phyloP scores from a whole-genome alignment of 2,888 invertebrate species.

The Miltochrista miniata region DNA sequence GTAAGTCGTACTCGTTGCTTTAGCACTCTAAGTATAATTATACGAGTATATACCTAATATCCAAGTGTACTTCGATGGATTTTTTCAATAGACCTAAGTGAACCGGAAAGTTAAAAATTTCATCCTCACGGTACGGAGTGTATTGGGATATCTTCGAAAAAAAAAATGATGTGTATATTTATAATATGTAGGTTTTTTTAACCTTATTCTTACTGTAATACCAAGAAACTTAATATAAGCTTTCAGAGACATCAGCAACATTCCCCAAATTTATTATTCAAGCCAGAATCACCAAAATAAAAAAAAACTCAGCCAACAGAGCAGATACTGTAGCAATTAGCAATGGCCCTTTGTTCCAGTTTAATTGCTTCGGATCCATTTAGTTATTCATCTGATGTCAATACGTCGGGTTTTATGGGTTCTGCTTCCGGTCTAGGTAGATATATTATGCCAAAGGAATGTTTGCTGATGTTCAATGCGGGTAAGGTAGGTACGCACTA shows the following conservation, averaged over 20 bases:
- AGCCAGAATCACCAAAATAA: constrained; percentile 3
- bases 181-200: no score
- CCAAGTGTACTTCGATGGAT: no score
- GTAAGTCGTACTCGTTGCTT: no score
- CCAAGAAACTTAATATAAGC: not conserved
- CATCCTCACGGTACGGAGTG: no score
- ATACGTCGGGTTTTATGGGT: constrained; percentile 22
- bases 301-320: constrained; percentile 7
- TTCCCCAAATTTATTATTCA: not conserved
- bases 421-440: constrained; percentile 6
- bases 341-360: constrained; percentile 33
- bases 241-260: not conserved
- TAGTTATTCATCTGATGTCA: constrained; percentile 51
- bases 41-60: no score
- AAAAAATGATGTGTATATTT: no score
- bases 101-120: no score
- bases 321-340: constrained; percentile 39
- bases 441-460: constrained; percentile 1
- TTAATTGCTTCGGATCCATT: constrained; percentile 57
- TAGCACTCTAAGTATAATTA: no score
- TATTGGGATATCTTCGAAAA: no score
- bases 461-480: not conserved
- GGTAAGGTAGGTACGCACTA: not conserved
- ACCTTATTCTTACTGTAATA: not conserved
- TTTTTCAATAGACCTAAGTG: no score